Evolutionary conservation across 53 echinoderm and acorn worm species (phyloP), one percentile per base, ranked within the genome.

Genomic region (Holothuria leucospilota): DNA sequence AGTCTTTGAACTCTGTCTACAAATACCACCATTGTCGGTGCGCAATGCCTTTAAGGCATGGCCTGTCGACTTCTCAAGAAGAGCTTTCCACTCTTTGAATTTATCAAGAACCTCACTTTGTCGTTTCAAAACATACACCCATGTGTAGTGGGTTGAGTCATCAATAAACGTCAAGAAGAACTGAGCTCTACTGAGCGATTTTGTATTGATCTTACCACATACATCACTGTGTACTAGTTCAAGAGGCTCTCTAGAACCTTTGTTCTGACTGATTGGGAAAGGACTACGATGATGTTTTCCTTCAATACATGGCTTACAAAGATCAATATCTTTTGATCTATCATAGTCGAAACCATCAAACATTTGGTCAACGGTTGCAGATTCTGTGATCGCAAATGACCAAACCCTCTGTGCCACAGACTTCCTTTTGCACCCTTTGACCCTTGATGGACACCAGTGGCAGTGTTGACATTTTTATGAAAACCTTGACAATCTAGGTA

Each of bases 311-410:
- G 77, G 77, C 51, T 52, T 53, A 24, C 77, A 77, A 24, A 77
- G 51, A 77, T 24, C 21, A 51, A 77, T 51, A 21, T 6, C 25
- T 49, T 77, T 53, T 11, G n/a, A 21, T 3, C 20, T 23, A 51
- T 77, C 77, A 77, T 51, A 77, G 77, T 51, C 77, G 51, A 24
- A 28, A 77, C 77, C 52, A 77, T 46, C 77, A 77, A 77, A 52
- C 77, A 77, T 51, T 21, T 51, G 6, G 52, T 51, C 24, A 77
- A 0, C 7, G 1, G 52, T 77, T 77, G 18, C 51, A 77, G 12
- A 24, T 51, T 77, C 51, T 52, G 56, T 24, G 9, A 42, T 46
- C 77, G 10, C 5, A 77, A 51, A 77, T 77, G 77, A 20, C 77
- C 77, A 77, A 52, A 51, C 56, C 34, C 3, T 34, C 25, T 77